Evolutionary conservation across 2,797 vertebrate genomes (phyloP).

Genomic region (Bovichtus variegatus): DNA sequence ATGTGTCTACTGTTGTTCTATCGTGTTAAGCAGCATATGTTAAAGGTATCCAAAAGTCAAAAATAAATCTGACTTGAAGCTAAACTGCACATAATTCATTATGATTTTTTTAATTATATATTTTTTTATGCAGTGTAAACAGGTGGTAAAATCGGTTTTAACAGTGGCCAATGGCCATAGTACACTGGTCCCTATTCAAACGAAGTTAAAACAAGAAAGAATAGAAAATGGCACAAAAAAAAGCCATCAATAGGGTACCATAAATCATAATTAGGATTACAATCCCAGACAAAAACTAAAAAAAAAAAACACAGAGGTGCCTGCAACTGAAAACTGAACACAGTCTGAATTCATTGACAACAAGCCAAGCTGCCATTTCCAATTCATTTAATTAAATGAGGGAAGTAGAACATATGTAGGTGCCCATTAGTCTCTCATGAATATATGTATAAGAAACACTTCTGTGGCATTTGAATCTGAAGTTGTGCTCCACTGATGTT

Average conservation of each 20-base stretch:
- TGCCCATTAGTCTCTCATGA: conserved; percentile 46
- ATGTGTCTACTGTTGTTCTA: conserved; percentile 7
- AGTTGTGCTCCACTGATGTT: conserved; percentile 22
- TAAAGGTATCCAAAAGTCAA: neutral
- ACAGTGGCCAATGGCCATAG: neutral
- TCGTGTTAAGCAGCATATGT: neutral
- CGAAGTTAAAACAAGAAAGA: neutral
- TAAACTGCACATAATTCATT: neutral
- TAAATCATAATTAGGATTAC: neutral
- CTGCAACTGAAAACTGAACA: conserved; percentile 28
- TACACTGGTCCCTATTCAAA: neutral
- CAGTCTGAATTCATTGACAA: conserved; percentile 17
- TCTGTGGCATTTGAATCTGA: conserved; percentile 38
- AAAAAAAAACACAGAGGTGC: conserved; percentile 7
- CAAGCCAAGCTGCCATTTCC: conserved; percentile 12
- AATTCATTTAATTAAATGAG: conserved; percentile 45
- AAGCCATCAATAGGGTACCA: neutral
- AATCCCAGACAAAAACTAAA: neutral
- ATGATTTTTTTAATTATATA: neutral
- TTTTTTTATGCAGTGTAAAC: neutral
- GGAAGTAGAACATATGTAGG: conserved; percentile 30
- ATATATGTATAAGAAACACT: conserved; percentile 46
- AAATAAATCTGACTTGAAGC: neutral
- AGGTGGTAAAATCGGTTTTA: neutral
- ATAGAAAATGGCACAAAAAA: neutral